A percentile compares a stretch with the other conserved stretches of the same genome.
These are phyloP conservation scores for Laupala kohalensis DNA, from an alignment of 1,140 invertebrate genomes.

Conservation along the genomic window DNA sequence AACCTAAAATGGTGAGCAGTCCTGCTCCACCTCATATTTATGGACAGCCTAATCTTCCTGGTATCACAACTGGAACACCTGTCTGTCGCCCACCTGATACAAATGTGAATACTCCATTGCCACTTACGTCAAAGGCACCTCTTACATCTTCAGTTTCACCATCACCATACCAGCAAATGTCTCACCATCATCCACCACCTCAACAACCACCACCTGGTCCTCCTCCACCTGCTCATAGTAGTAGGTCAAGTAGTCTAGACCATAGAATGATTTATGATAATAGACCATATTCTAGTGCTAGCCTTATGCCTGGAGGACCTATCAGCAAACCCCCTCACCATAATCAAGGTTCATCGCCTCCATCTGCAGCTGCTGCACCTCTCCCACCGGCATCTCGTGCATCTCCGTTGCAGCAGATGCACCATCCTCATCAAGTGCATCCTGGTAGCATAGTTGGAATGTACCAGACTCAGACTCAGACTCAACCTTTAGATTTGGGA, in stretches of 20 bases:
- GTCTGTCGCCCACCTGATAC: slow-evolving; percentile 38
- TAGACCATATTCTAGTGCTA: slow-evolving; percentile 8
- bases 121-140: slow-evolving; percentile 50
- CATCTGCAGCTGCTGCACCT: slow-evolving; percentile 35
- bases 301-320: slow-evolving; percentile 11
- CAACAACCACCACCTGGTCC: slow-evolving; percentile 27
- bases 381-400: slow-evolving; percentile 31
- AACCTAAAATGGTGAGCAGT: slow-evolving; percentile 63
- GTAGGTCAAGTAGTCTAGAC: slow-evolving; percentile 24
- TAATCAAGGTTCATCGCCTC: slow-evolving; percentile 32
- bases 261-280: slow-evolving; percentile 1
- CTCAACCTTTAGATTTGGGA: slow-evolving; percentile 59
- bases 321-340: slow-evolving; percentile 27
- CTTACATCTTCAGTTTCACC: slow-evolving; percentile 34
- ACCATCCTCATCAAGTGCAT: neutral
- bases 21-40: slow-evolving; percentile 67
- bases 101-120: slow-evolving; percentile 33
- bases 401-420: slow-evolving; percentile 24
- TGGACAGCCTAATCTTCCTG: slow-evolving; percentile 46
- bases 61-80: slow-evolving; percentile 45
- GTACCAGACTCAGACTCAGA: slow-evolving; percentile 29
- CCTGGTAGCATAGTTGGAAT: neutral
- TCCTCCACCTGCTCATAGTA: slow-evolving; percentile 42
- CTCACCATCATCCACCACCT: slow-evolving; percentile 35
- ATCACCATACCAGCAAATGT: slow-evolving; percentile 46